Base-by-base conservation (phyloP, 2,888 invertebrate genomes). In the Cantharis flavilabris region DNA sequence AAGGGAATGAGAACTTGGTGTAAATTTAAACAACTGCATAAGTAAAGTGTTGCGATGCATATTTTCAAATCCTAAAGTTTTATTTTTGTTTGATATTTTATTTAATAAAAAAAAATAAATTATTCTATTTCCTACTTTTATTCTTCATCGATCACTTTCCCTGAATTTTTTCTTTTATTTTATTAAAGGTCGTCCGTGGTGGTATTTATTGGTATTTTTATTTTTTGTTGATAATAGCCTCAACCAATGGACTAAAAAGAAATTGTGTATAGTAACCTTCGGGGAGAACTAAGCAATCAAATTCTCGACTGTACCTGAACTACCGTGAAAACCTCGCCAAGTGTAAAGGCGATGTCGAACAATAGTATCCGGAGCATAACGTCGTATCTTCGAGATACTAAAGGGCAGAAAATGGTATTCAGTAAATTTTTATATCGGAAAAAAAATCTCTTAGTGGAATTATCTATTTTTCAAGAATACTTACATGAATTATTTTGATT, bases 221-320 rank as follows among this genome's bases (percentile, higher is more conserved):
- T 84, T 84, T 83, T 83, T 83, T 83, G 81, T 78, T 82, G 14
- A 83, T 82, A 81, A 83, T 82, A 82, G 78, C 82, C 83, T 81
- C 83, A 82, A 81, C 81, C 83, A 82, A 81, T 80, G 80, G 80
- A 77, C 80, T 81, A 80, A 78, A 79, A 81, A 79, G 81, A 79
- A 78, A 83, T 78, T 82, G 78, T 77, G 79, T 80, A 78, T 77
- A 81, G 81, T 80, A 80, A 80, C 80, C 80, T 81, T 72, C 80
- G 74, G 82, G 83, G 82, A 84, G 62, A 83, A 79, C 80, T 70
- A 80, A 82, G 83, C 81, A 83, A 81, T 81, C 79, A 76, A 76
- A 77, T 80, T 82, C 80, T 82, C 83, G 79, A 80, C 80, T 82
- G 80, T 78, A 82, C 78, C 79, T 80, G 79, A 78, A 81, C 74